Evolutionary conservation across 2,113 vertebrate genomes (phyloP), one percentile per base, ranked within the genome.

Genomic region (Pomatorhinus ruficollis): DNA sequence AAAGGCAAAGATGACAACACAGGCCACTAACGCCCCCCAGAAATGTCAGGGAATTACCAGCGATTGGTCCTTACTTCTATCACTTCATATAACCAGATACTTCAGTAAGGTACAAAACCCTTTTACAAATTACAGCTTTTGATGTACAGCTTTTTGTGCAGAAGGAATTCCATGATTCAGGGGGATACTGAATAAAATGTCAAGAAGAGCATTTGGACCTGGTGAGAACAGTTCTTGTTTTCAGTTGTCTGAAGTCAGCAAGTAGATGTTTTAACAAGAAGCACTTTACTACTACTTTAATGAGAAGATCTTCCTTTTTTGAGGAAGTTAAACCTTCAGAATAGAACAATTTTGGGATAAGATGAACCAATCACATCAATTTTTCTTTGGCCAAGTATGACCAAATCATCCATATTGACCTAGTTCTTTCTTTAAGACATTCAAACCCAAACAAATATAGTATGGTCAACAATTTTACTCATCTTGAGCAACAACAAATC

Each of bases 1-100:
- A 80, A 89, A 86, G 16, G 27, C 35, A 90, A 80, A 77, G 45
- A 23, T 11, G 18, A 50, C 44, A 80, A 42, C 31, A 60, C 17
- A 31, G 21, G 19, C 37, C 20, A 53, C 16, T 20, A 72, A 81
- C 1, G 6, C 1, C 10, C 23, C 10, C 19, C 0, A 1, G 17
- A 89, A 86, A 86, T 15, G 10, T 49, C 19, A 4, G 69, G 39
- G n/a, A 49, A 84, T 66, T 70, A 61, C 50, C 54, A 61, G n/a
- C 3, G 2, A 45, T 6, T 40, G 66, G 7, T 31, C 27, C 24
- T 87, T 64, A 56, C 37, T 57, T 82, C 65, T 50, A 7, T 39
- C 39, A 33, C 7, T 17, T 7, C 12, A 35, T 21, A 30, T 6
- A 83, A 85, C 2, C 47, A 71, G 40, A 59, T 6, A 15, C 15